Evolutionary conservation across 2,888 invertebrate genomes (phyloP).

Genomic region (Pristionchus japonicus): DNA sequence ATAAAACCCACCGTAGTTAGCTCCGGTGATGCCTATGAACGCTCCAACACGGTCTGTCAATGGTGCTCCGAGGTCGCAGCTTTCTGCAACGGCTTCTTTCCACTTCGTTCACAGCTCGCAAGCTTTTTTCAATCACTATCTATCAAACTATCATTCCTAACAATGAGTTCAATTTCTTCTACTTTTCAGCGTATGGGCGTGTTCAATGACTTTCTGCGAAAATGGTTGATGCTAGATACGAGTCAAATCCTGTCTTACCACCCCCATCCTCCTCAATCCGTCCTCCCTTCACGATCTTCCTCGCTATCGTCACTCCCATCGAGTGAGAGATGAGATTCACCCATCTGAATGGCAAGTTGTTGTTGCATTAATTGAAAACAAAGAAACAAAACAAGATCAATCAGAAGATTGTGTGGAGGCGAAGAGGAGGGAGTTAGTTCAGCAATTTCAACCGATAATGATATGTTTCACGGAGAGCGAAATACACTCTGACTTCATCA

Average conservation of each 20-base stretch:
- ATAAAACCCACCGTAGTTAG: conserved; percentile 55
- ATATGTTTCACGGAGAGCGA: no score
- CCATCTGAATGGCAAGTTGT: conserved; percentile 29
- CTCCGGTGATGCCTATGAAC: conserved; percentile 64
- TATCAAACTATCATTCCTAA: no score
- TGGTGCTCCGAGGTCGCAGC: conserved; percentile 59
- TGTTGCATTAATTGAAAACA: no score
- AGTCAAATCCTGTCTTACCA: no score
- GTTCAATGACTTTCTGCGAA: not conserved
- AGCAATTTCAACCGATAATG: not conserved
- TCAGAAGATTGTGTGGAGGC: not conserved
- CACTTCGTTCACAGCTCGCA: not conserved
- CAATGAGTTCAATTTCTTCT: no score
- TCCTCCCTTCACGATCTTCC: conserved; percentile 65
- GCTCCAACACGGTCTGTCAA: conserved; percentile 54
- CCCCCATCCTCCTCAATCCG: conserved; percentile 54
- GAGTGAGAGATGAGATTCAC: conserved; percentile 64
- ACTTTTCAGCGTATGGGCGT: not conserved
- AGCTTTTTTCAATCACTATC: no score
- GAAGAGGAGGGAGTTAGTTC: not conserved
- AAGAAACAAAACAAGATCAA: not conserved
- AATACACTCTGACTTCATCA: no score
- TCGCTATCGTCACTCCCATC: conserved; percentile 66
- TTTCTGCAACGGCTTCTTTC: not conserved
- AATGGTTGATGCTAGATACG: not conserved